phyloP scores from a whole-genome alignment of 2,888 invertebrate genomes.

The Acanthosepion esculentum region DNA sequence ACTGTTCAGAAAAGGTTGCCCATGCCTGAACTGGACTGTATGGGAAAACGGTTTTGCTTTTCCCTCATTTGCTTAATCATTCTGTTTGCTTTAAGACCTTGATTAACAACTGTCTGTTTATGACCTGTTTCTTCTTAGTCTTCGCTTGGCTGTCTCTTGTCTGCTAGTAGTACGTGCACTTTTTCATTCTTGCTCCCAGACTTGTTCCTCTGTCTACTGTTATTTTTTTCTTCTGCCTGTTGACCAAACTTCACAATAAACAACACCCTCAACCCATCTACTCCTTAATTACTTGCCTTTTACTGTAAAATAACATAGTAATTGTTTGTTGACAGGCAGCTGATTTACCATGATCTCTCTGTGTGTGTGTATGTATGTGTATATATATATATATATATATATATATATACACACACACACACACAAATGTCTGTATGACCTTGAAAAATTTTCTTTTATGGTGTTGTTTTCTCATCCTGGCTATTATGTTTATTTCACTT shows the following conservation, averaged over 20 bases:
- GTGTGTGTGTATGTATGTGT: too few species aligned
- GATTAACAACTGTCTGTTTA: neutral
- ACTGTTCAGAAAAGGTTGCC: too few species aligned
- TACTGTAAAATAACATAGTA: neutral
- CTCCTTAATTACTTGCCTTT: conserved; percentile 1
- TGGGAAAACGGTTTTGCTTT: neutral
- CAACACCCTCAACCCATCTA: conserved; percentile 2
- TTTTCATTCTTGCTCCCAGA: neutral
- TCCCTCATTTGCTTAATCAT: neutral
- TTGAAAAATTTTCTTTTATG: neutral
- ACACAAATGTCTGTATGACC: neutral
- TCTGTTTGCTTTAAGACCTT: neutral
- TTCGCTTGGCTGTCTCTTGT: neutral
- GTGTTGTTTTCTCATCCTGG: too few species aligned
- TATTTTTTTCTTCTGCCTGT: neutral
- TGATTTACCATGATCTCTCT: neutral
- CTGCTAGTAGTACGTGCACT: neutral
- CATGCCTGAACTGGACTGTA: neutral
- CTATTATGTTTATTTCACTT: too few species aligned
- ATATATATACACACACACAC: too few species aligned
- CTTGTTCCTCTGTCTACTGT: neutral
- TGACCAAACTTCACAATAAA: neutral
- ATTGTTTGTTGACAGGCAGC: conserved; percentile 10
- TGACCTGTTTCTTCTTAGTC: neutral
- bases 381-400: too few species aligned